Evolutionary conservation across 2,113 vertebrate species (phyloP), one percentile per base, ranked within the genome.

Genomic region (Catagonus wagneri): DNA sequence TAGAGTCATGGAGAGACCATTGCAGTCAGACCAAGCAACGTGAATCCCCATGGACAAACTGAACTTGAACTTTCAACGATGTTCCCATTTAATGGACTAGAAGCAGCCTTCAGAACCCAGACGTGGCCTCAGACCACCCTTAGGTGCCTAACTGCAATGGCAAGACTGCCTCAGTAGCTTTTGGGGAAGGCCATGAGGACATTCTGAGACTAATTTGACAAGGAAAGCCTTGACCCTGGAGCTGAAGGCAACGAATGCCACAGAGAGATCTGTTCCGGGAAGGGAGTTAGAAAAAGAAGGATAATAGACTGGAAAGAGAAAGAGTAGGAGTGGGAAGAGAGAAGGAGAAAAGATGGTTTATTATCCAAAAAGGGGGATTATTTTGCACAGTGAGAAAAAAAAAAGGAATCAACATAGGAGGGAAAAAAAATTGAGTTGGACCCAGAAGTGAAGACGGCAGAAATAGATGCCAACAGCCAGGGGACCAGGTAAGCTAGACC

Each of bases 281-380:
- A 96, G 58, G 50, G 29, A 68, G 29, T 85, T 79, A 29, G n/a
- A 91, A 74, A 83, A 69, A 66, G 20, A 7, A 93, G 17, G 39
- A 44, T 19, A 36, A 54, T 32, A 69, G 93, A 61, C 7, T 61
- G 14, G 71, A 86, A 90, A 50, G 39, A 89, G 29, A 36, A 91
- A 66, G 29, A 34, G 56, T 3, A 84, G 52, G 25, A n/a, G 14
- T 79, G 56, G n/a, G 54, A 72, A 32, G 32, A 79, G n/a, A 89
- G 34, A 36, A 63, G 25, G 15, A 92, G 17, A 74, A 80, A 90
- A 90, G 27, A 78, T 27, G 25, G 71, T 27, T 80, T 56, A 83
- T 74, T 72, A 86, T 74, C 27, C 25, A 90, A 80, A 86, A 86
- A 84, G n/a, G 39, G 32, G 80, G 74, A 79, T 44, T 92, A 66